These are phyloP conservation scores for Alethe diademata DNA, from an alignment of 2,113 vertebrate genomes.

Conservation along the genomic window DNA sequence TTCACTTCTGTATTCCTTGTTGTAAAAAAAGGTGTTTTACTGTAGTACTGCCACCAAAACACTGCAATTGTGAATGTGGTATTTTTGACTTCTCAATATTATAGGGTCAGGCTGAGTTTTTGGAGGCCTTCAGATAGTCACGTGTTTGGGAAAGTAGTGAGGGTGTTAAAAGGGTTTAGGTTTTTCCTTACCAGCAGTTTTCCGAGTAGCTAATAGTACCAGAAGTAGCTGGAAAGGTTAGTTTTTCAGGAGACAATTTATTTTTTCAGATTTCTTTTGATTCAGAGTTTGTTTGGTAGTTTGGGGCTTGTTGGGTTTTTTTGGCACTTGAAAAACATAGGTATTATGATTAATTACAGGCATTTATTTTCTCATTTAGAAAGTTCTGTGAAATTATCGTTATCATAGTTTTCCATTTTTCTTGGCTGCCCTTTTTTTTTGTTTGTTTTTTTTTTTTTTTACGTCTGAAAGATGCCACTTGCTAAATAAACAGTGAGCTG, in stretches of 20 bases:
- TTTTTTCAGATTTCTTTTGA: background rate
- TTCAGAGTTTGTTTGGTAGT: background rate
- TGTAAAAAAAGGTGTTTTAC: background rate
- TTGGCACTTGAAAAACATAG: background rate
- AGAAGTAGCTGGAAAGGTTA: background rate
- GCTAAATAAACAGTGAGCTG: background rate
- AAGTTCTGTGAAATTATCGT: background rate
- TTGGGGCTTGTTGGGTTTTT: background rate
- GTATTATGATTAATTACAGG: background rate
- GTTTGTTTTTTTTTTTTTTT: background rate
- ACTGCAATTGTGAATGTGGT: background rate
- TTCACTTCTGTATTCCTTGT: background rate
- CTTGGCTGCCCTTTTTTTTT: background rate
- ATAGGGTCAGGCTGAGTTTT: background rate
- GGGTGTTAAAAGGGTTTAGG: background rate
- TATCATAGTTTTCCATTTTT: background rate
- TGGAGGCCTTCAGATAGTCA: background rate
- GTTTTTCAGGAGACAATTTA: background rate
- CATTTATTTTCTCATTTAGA: background rate
- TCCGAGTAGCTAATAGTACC: background rate
- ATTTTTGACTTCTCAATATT: background rate
- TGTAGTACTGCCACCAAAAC: background rate
- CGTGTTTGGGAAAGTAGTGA: background rate
- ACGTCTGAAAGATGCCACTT: background rate
- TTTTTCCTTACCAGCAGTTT: background rate